phyloP scores from a whole-genome alignment of 2,113 vertebrate species.

The Sturnira hondurensis region DNA sequence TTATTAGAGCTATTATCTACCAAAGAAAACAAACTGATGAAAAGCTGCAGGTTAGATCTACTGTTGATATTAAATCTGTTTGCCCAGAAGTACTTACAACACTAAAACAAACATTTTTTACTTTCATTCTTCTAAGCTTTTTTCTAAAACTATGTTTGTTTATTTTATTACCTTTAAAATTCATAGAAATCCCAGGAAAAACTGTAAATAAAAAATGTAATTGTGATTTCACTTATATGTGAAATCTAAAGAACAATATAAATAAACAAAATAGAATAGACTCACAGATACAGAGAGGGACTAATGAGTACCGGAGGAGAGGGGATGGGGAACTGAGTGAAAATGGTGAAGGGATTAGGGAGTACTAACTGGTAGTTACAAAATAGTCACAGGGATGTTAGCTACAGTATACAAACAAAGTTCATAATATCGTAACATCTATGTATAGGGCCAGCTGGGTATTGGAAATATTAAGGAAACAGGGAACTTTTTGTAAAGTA shows the following conservation, averaged over 20 bases:
- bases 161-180: neutral
- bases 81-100: neutral
- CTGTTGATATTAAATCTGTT: neutral
- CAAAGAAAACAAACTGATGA: neutral
- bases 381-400: neutral
- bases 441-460: neutral
- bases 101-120: neutral
- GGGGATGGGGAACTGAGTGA: neutral
- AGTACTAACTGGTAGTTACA: neutral
- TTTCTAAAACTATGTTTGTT: neutral
- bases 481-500: neutral
- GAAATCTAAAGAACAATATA: neutral
- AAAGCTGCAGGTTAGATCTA: neutral
- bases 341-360: neutral
- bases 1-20: neutral
- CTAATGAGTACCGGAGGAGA: neutral
- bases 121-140: neutral
- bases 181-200: neutral
- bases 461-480: neutral
- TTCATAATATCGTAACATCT: neutral
- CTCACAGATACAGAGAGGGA: neutral
- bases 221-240: neutral
- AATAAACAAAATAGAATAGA: neutral
- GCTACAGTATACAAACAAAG: neutral
- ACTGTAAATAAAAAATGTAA: neutral